Conservation (phyloP, 2,113 vertebrate genomes). For the Synchiropus splendidus region DNA sequence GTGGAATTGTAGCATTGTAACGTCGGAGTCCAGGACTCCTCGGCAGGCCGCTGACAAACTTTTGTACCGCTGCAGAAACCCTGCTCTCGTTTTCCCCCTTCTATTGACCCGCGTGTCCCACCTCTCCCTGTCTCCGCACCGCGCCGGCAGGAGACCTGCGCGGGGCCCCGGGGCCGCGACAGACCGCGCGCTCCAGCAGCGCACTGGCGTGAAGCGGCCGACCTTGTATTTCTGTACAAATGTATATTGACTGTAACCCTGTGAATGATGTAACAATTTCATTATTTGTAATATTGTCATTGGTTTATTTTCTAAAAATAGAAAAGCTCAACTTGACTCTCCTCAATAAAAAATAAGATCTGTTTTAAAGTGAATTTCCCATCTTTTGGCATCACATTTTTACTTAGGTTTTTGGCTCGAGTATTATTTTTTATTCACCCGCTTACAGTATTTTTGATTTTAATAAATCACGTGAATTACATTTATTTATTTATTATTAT, state of each 20-base stretch:
- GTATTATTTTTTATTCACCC: too few relatives aligned
- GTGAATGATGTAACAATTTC: slow-evolving; percentile 82
- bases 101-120: slow-evolving; percentile 6
- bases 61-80: slow-evolving; percentile 15
- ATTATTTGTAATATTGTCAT: slow-evolving; percentile 81
- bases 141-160: slow-evolving; percentile 13
- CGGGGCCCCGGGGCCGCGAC: slow-evolving; percentile 16
- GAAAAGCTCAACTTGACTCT: slow-evolving; percentile 73
- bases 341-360: slow-evolving; percentile 72
- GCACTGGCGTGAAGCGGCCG: slow-evolving; percentile 64
- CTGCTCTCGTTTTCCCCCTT: too few relatives aligned
- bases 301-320: slow-evolving; percentile 79
- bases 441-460: too few relatives aligned
- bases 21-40: too few relatives aligned
- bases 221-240: slow-evolving; percentile 72
- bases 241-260: slow-evolving; percentile 80
- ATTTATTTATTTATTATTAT: too few relatives aligned
- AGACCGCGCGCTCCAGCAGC: slow-evolving; percentile 55
- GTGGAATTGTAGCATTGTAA: slow-evolving; percentile 10
- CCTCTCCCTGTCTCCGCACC: slow-evolving; percentile 16
- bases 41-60: too few relatives aligned
- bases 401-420: too few relatives aligned
- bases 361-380: slow-evolving; percentile 39
- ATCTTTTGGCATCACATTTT: too few relatives aligned
- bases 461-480: too few relatives aligned